Base-by-base conservation (phyloP, 1,140 invertebrate genomes). In the Aphelenchoides besseyi region DNA sequence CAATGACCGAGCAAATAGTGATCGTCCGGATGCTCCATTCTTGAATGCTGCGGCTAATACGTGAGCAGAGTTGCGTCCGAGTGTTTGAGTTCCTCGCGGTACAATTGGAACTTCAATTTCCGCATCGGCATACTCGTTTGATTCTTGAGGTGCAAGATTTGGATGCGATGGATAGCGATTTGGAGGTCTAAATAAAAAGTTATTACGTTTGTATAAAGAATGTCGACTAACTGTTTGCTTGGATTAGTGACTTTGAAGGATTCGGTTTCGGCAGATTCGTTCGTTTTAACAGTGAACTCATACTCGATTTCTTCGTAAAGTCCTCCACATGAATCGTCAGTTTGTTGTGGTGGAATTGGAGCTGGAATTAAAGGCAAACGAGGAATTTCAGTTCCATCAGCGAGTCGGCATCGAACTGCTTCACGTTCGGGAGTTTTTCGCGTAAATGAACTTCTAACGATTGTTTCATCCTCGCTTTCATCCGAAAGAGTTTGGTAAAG, bases 231-330 rank as follows among this genome's bases (percentile, higher is more conserved):
- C 32, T 26, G 5, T 3, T 71, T 33, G 28, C 33, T 29, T 33
- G 30, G n/a, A 35, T 72, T 71, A n/a, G n/a, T n/a, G n/a, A n/a
- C n/a, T n/a, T n/a, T n/a, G n/a, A n/a, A n/a, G n/a, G n/a, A n/a
- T n/a, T n/a, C n/a, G n/a, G n/a, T n/a, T n/a, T n/a, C n/a, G n/a
- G n/a, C n/a, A 35, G 32, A 64, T 29, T 1, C n/a, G n/a, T 61
- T 61, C 2, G n/a, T 18, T 30, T 61, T 36, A 61, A 69, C n/a
- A n/a, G 32, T 62, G n/a, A 70, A 70, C 33, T 32, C 33, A 9
- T 48, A 53, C 68, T 71, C 69, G 37, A 71, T 71, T 18, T 71
- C 69, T 23, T 71, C 69, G 68, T 71, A 71, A 28, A 71, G 33
- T 12, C 53, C 69, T 29, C 53, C 68, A 18, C 33, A 30, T 12